phyloP scores from a whole-genome alignment of 1,140 invertebrate species.

The Conus betulinus region DNA sequence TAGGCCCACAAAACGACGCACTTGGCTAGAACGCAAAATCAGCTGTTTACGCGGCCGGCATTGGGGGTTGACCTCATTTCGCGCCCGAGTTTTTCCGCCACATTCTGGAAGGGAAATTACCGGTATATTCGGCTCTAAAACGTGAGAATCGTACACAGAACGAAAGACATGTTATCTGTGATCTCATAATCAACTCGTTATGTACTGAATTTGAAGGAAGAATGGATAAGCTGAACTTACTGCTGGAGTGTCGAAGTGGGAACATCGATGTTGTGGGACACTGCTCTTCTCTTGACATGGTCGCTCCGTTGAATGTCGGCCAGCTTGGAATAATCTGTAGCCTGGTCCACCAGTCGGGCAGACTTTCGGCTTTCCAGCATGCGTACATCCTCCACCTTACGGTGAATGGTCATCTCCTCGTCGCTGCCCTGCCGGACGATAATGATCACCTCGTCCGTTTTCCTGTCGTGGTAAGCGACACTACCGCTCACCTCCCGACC shows the following conservation, averaged over 20 bases:
- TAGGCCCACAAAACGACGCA: too few relatives aligned
- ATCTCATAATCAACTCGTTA: too few relatives aligned
- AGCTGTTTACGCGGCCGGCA: too few relatives aligned
- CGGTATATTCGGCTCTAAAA: too few relatives aligned
- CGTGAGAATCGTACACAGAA: too few relatives aligned
- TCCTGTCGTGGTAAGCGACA: conserved; percentile 82
- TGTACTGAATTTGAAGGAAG: too few relatives aligned
- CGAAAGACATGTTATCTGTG: too few relatives aligned
- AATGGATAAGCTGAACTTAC: neutral
- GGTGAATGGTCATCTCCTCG: conserved; percentile 81
- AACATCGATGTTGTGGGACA: conserved; percentile 82
- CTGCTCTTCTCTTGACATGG: conserved; percentile 77
- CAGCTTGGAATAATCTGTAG: conserved; percentile 93
- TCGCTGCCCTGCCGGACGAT: conserved; percentile 61
- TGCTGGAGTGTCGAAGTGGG: conserved; percentile 48
- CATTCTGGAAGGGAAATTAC: too few relatives aligned
- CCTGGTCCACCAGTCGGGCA: conserved; percentile 92
- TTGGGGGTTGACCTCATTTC: too few relatives aligned
- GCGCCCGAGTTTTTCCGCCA: too few relatives aligned
- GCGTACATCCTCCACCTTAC: conserved; percentile 93
- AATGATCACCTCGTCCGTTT: conserved; percentile 89
- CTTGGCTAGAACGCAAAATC: too few relatives aligned
- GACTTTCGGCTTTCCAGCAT: conserved; percentile 96
- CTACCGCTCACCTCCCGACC: conserved; percentile 92
- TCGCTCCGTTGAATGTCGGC: conserved; percentile 75